A percentile compares a stretch with the other conserved stretches of the same genome.
Evolutionary conservation across 2,113 vertebrate species (phyloP).

Genomic region (Pterocles orientalis): DNA sequence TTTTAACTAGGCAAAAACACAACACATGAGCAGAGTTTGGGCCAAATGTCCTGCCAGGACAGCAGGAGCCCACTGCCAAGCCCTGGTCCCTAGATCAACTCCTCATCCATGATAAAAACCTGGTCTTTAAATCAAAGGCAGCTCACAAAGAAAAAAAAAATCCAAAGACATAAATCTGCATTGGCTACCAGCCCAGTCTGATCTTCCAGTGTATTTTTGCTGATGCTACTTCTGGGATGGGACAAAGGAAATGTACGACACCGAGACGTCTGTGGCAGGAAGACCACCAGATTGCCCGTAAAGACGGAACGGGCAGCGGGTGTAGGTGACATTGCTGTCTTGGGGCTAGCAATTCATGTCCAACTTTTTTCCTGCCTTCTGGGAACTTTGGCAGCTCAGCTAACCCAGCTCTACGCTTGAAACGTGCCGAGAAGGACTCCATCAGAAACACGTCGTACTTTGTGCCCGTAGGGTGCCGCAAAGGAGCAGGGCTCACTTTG

Average conservation of each 20-base stretch:
- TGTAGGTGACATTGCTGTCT: not conserved
- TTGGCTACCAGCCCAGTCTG: slow-evolving; percentile 42
- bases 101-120: slow-evolving; percentile 12
- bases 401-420: not conserved
- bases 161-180: slow-evolving; percentile 30
- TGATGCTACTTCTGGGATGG: slow-evolving; percentile 53
- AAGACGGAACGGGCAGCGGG: not conserved
- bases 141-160: not conserved
- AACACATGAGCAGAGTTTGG: not conserved
- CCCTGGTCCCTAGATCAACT: slow-evolving; percentile 21
- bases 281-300: slow-evolving; percentile 12
- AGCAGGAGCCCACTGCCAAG: slow-evolving; percentile 35
- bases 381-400: not conserved
- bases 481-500: not conserved
- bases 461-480: not conserved
- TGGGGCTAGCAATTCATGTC: not conserved
- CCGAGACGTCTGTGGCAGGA: not conserved
- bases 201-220: slow-evolving; percentile 34
- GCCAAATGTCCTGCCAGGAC: slow-evolving; percentile 60
- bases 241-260: slow-evolving; percentile 15
- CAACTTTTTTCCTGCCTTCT: not conserved
- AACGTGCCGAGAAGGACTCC: not conserved
- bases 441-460: rapidly evolving
- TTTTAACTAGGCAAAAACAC: not conserved
- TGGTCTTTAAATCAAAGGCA: slow-evolving; percentile 59